phyloP scores from a whole-genome alignment of 2,113 vertebrate species.

The Raja brachyura region DNA sequence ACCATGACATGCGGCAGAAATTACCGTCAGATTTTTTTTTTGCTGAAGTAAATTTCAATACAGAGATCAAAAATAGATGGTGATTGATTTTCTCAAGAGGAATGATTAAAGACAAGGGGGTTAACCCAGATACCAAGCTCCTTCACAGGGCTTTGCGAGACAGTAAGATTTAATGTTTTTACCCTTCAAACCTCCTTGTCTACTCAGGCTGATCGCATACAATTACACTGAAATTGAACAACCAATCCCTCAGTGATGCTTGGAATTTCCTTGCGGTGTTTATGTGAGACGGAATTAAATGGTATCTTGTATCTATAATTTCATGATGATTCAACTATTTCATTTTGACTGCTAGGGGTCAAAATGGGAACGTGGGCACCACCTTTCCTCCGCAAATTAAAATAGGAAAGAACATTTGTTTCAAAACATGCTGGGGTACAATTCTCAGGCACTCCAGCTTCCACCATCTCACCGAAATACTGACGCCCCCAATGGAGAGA shows the following conservation, averaged over 20 bases:
- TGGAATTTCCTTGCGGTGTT: constrained; percentile 20
- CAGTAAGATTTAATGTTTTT: constrained; percentile 37
- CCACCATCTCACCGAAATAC: neutral
- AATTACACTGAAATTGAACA: constrained; percentile 1
- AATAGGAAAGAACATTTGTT: neutral
- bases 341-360: neutral
- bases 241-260: constrained; percentile 36
- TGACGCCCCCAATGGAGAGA: neutral
- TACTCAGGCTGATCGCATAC: constrained; percentile 9
- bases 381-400: neutral
- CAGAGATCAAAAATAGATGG: constrained; percentile 29
- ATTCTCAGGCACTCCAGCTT: neutral
- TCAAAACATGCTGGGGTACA: neutral
- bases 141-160: constrained; percentile 44
- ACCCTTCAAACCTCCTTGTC: constrained; percentile 51
- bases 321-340: constrained; percentile 10
- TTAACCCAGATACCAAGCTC: constrained; percentile 43
- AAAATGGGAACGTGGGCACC: neutral
- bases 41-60: constrained; percentile 23
- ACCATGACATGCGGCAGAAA: constrained; percentile 16
- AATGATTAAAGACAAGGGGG: constrained; percentile 44
- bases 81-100: constrained; percentile 39
- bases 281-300: constrained; percentile 9
- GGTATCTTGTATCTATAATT: neutral
- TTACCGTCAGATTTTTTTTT: constrained; percentile 23